A percentile compares a stretch with the other conserved stretches of the same genome.
These are phyloP conservation scores for Petrocephalus sullivani DNA, from an alignment of 2,797 vertebrate species.

Conservation along the genomic window DNA sequence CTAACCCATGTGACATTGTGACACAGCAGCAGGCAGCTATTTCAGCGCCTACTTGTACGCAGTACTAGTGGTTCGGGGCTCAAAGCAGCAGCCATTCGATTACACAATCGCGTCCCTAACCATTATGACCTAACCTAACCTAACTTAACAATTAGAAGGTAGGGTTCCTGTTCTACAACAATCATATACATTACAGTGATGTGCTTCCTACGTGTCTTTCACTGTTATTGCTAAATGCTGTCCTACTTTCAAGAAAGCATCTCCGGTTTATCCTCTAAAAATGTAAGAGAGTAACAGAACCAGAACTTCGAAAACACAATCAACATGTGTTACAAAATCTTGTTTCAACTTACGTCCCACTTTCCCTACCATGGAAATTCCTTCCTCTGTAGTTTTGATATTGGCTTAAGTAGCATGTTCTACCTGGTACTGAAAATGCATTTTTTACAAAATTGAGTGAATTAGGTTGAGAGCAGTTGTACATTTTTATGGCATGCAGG, in stretches of 20 bases:
- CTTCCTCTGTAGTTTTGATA: background rate
- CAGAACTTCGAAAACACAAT: background rate
- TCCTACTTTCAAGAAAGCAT: background rate
- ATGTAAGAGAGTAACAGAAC: background rate
- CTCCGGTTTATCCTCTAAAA: background rate
- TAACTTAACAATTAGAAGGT: background rate
- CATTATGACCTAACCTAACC: no score
- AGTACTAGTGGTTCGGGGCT: no score
- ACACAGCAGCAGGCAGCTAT: no score
- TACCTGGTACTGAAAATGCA: background rate
- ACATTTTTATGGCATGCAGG: background rate
- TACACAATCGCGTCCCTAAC: no score
- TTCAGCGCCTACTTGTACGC: no score
- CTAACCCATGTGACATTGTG: no score
- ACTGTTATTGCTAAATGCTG: background rate
- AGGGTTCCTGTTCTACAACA: background rate
- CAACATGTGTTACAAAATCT: background rate
- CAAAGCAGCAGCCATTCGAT: no score
- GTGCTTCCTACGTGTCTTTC: background rate
- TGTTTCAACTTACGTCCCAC: background rate
- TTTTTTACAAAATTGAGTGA: background rate
- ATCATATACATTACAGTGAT: background rate
- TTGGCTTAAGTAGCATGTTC: background rate
- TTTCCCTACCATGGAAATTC: background rate
- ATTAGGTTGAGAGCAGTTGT: background rate